Evolutionary conservation across 1,140 invertebrate genomes (phyloP), one percentile per base, ranked within the genome.

Genomic region (Micrasema longulum): DNA sequence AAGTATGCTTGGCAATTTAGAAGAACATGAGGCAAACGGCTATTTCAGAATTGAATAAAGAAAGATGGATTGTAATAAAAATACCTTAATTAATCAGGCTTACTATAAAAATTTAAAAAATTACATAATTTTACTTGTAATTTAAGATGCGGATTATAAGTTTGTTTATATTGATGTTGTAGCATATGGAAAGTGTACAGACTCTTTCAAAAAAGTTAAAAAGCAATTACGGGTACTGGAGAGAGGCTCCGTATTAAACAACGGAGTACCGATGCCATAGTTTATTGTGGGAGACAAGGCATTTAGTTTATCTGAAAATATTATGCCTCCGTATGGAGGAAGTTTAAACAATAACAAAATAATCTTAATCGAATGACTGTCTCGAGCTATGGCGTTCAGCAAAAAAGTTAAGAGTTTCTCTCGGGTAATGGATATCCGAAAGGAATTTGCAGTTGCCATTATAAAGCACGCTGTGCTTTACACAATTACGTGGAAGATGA

Each of bases 291-390:
- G 47, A 67, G 65, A 67, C 35, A 83, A 84, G 41, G 82, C 81
- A 45, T 86, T 85, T 74, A 73, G 76, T 26, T 50, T 85, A 22
- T 74, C 69, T n/a, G 43, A 75, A 69, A 75, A 79, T 71, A 47
- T 82, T 14, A 76, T 81, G 73, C 77, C 79, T 50, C 81, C 80
- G 36, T 80, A 71, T 63, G 66, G 70, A 43, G 69, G 74, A 67
- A 55, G 38, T 48, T 69, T 78, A 76, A 75, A 76, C 47, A 31
- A 48, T 55, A 63, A 77, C 36, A 78, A 84, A 74, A 77, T 76
- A 75, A 79, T 84, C 67, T 86, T 83, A 69, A 86, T 87, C 71
- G 86, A 85, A 64, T 66, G 84, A 55, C 69, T 84, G 38, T 81
- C 78, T 18, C 71, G 80, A 50, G 79, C 80, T 20, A 73, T 83